A percentile compares a stretch with the other conserved stretches of the same genome.
Conservation (phyloP, 2,888 invertebrate genomes). For the Parascotia fuliginaria region DNA sequence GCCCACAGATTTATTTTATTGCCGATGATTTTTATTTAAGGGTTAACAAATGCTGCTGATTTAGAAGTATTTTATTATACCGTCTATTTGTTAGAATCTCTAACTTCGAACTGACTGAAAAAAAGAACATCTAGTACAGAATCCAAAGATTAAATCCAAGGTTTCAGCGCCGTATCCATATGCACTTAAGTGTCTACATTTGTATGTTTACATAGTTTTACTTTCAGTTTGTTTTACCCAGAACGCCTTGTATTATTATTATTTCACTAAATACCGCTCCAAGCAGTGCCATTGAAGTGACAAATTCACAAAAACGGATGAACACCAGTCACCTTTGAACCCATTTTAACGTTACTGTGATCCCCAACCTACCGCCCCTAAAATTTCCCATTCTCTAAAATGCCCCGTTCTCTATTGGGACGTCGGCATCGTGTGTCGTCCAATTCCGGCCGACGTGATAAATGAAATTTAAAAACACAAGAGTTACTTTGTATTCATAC, state of each 20-base stretch:
- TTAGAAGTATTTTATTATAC: no score
- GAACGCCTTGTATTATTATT: not conserved
- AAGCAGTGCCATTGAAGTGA: constrained; percentile 1
- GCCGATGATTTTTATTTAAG: no score
- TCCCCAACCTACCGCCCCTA: constrained; percentile 11
- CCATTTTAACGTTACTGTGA: constrained; percentile 19
- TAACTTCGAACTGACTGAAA: no score
- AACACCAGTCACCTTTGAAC: constrained; percentile 32
- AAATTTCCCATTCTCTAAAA: no score
- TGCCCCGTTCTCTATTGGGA: constrained; percentile 13
- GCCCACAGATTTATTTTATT: no score
- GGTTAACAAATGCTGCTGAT: no score
- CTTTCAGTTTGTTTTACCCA: not conserved
- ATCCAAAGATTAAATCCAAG: no score
- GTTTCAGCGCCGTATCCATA: no score
- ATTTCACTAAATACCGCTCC: not conserved
- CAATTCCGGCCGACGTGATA: constrained; percentile 29
- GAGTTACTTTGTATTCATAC: constrained; percentile 29
- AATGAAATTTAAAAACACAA: constrained; percentile 32
- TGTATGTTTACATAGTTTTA: not conserved
- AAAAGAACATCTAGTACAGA: no score
- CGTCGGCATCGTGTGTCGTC: constrained; percentile 15
- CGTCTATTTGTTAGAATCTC: no score
- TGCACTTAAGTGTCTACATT: no score
- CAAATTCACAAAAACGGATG: constrained; percentile 7